These are phyloP conservation scores for Dicaeum eximium DNA, from an alignment of 2,113 vertebrate genomes.

Conservation along the genomic window DNA sequence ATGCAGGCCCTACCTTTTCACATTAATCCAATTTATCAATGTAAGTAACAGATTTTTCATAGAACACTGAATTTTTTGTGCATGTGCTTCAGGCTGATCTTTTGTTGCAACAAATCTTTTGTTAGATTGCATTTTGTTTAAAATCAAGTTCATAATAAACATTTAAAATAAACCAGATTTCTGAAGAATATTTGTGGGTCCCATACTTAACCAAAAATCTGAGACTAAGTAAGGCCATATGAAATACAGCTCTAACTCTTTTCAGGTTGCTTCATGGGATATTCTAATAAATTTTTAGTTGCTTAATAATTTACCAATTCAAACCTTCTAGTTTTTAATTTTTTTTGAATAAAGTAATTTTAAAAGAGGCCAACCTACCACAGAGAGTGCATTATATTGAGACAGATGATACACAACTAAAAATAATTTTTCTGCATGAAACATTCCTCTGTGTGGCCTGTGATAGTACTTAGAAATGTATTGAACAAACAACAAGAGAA, in stretches of 20 bases:
- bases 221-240: not conserved
- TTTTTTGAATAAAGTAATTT: not conserved
- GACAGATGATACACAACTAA: not conserved
- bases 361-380: not conserved
- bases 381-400: rapidly evolving
- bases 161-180: not conserved
- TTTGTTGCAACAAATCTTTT: not conserved
- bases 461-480: not conserved
- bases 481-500: not conserved
- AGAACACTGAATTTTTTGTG: not conserved
- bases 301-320: not conserved
- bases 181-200: not conserved
- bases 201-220: not conserved
- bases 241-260: not conserved
- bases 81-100: not conserved
- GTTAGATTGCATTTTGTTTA: not conserved
- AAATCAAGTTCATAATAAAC: not conserved
- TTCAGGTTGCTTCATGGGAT: not conserved
- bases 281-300: not conserved
- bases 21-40: not conserved
- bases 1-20: not conserved
- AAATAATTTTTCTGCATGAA: not conserved
- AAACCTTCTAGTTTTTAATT: not conserved
- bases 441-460: not conserved
- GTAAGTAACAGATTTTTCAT: not conserved